Evolutionary conservation across 2,113 vertebrate genomes (phyloP).

Genomic region (Paedocypris sp.): DNA sequence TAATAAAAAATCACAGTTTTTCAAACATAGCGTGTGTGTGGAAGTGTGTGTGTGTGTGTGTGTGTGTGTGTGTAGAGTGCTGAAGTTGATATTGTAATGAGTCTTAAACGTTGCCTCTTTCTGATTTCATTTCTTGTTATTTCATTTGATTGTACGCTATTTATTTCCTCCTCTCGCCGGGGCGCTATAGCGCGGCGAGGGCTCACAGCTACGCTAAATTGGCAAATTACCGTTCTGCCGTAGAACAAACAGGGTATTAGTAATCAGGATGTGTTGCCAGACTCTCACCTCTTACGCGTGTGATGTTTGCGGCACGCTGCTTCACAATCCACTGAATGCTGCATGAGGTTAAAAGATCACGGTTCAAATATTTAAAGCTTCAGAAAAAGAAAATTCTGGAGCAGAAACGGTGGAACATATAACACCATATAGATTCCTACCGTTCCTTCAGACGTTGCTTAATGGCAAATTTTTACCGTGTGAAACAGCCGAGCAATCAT

Average conservation of each 20-base stretch:
- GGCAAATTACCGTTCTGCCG: constrained; percentile 29
- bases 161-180: constrained; percentile 19
- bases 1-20: too few species aligned
- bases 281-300: constrained; percentile 4
- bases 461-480: too few species aligned
- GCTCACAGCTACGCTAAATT: constrained; percentile 22
- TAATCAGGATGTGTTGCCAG: constrained; percentile 29
- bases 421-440: too few species aligned
- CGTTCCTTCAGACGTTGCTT: too few species aligned
- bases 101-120: constrained; percentile 19
- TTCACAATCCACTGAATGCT: neutral
- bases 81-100: too few species aligned
- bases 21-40: too few species aligned
- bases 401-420: neutral
- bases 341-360: constrained; percentile 4
- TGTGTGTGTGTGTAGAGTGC: too few species aligned
- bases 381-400: neutral
- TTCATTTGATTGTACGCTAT: constrained; percentile 37
- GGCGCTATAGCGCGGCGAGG: neutral
- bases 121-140: constrained; percentile 37
- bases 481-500: too few species aligned
- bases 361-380: constrained; percentile 18
- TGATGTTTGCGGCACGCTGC: neutral
- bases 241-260: constrained; percentile 31
- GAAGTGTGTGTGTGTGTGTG: constrained; percentile 31